Evolutionary conservation across 2,797 vertebrate genomes (phyloP).

Genomic region (Tapera naevia): DNA sequence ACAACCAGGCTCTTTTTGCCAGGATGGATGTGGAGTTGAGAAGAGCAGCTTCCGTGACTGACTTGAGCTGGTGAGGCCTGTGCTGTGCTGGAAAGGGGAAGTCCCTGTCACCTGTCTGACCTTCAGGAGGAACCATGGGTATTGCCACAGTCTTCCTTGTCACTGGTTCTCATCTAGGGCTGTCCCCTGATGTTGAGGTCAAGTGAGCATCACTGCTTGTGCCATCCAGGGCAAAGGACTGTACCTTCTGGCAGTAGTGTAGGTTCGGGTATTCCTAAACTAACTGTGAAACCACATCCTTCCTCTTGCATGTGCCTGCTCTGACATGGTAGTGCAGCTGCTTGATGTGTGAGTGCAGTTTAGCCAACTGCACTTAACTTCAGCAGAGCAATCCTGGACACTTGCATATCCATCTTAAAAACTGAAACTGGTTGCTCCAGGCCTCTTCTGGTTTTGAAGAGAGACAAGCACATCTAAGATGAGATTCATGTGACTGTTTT

Average conservation of each 20-base stretch:
- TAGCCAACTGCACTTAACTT: background rate
- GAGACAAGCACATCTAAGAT: background rate
- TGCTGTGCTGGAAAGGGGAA: background rate
- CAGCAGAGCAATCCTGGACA: background rate
- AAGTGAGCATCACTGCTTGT: fast-evolving
- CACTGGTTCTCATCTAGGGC: background rate
- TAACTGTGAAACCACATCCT: constrained; percentile 47
- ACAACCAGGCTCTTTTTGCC: background rate
- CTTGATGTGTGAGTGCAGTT: background rate
- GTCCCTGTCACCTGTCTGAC: background rate
- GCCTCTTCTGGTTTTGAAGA: background rate
- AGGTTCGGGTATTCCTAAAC: background rate
- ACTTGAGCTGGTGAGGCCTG: background rate
- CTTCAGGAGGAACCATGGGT: background rate
- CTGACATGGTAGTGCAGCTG: constrained; percentile 4
- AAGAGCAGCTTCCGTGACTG: background rate
- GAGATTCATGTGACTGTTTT: background rate
- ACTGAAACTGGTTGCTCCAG: background rate
- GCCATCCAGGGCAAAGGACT: background rate
- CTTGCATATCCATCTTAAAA: background rate
- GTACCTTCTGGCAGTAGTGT: background rate
- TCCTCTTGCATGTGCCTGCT: background rate
- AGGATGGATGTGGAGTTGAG: background rate
- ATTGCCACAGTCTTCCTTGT: background rate
- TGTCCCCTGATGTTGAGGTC: background rate